Evolutionary conservation across 2,113 vertebrate species (phyloP).

Genomic region (Oryzias woworae): DNA sequence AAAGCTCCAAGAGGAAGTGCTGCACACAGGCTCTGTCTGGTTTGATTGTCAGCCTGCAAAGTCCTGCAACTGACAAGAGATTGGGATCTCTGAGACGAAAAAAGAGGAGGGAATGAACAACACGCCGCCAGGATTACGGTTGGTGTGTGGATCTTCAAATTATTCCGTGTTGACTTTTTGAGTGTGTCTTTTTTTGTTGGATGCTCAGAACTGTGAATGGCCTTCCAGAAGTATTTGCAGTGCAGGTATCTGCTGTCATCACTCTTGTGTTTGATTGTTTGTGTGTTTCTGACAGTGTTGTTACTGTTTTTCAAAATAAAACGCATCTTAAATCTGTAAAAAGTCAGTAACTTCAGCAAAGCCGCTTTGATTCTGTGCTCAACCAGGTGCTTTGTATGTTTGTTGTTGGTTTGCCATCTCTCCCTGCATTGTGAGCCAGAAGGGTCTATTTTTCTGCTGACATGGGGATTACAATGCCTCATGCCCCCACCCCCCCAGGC

Average conservation of each 20-base stretch:
- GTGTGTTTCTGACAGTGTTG: neutral
- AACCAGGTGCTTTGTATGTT: constrained; percentile 43
- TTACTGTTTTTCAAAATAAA: constrained; percentile 17
- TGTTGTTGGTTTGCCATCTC: constrained; percentile 42
- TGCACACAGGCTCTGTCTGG: rapidly evolving
- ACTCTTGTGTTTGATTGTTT: constrained; percentile 15
- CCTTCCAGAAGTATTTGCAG: constrained; percentile 57
- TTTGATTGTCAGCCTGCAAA: constrained; percentile 36
- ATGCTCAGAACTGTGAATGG: constrained; percentile 27
- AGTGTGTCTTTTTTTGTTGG: neutral
- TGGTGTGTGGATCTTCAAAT: constrained; percentile 73
- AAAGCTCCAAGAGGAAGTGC: constrained; percentile 9
- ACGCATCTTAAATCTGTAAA: neutral
- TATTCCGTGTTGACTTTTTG: constrained; percentile 24
- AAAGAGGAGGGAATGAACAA: constrained; percentile 73
- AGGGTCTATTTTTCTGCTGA: constrained; percentile 74
- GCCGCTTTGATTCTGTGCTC: constrained; percentile 7
- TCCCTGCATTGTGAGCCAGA: constrained; percentile 59
- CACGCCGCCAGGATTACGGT: constrained; percentile 76
- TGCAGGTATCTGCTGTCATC: constrained; percentile 53
- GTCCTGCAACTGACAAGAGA: constrained; percentile 56
- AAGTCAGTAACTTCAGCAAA: neutral
- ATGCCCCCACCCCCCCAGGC: constrained; percentile 46
- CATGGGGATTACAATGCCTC: constrained; percentile 78
- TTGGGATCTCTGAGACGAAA: constrained; percentile 51